Conservation (phyloP, 2,797 vertebrate genomes). For the Ateles fusciceps region DNA sequence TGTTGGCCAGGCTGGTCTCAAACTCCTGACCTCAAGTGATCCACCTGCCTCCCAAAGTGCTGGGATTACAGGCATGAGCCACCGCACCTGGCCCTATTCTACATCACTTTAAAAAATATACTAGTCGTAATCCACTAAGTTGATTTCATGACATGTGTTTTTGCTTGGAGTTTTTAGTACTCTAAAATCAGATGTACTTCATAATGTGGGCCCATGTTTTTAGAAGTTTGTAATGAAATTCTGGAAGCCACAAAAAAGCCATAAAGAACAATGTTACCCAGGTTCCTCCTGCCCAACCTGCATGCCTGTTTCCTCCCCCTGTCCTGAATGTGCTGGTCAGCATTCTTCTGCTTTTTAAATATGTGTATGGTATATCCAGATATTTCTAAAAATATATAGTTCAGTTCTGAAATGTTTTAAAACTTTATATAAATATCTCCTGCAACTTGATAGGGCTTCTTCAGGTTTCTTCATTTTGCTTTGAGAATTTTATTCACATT, state of each 20-base stretch:
- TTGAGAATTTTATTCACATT: background rate
- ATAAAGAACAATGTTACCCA: background rate
- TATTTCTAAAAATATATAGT: background rate
- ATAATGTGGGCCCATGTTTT: too few species aligned
- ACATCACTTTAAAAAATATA: too few species aligned
- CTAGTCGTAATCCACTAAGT: too few species aligned
- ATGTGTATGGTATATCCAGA: background rate
- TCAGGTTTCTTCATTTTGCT: background rate
- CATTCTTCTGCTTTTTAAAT: too few species aligned
- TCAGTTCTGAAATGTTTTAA: background rate
- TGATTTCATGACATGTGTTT: too few species aligned
- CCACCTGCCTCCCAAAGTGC: too few species aligned
- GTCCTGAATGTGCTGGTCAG: background rate
- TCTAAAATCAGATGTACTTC: too few species aligned
- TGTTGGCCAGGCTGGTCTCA: too few species aligned
- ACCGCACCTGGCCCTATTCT: too few species aligned
- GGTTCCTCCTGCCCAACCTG: background rate
- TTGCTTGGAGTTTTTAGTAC: too few species aligned
- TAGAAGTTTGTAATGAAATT: background rate
- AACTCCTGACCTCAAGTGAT: too few species aligned
- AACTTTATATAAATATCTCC: background rate
- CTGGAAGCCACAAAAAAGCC: background rate
- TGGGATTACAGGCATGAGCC: too few species aligned
- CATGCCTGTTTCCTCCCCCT: rapidly evolving
- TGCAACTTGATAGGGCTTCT: background rate